These are phyloP conservation scores for Antedon mediterranea DNA, from an alignment of 53 echinoderm and acorn worm species.

Conservation along the genomic window DNA sequence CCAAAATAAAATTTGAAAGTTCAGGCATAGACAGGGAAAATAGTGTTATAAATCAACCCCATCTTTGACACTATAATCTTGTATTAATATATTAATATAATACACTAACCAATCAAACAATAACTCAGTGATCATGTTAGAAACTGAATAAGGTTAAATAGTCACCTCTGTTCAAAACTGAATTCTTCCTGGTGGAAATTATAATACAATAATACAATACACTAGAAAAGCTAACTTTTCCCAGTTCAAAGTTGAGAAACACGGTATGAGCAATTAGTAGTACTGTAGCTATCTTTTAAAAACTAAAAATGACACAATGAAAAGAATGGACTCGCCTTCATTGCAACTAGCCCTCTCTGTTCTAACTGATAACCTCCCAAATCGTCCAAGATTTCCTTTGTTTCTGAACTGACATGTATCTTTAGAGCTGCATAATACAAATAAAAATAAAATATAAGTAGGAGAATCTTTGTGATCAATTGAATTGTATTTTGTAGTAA, in stretches of 20 bases:
- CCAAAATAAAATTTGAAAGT: background rate
- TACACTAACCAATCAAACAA: too few relatives aligned
- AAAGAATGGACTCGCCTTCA: constrained; percentile 47
- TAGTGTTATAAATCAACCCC: background rate
- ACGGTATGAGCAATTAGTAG: too few relatives aligned
- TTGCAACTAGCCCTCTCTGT: constrained; percentile 72
- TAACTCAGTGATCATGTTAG: too few relatives aligned
- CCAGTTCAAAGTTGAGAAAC: too few relatives aligned
- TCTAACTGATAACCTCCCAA: constrained; percentile 64
- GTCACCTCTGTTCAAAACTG: too few relatives aligned
- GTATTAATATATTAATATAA: background rate
- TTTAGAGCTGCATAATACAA: constrained; percentile 38
- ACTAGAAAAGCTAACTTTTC: too few relatives aligned
- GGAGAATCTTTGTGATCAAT: too few relatives aligned
- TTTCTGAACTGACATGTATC: constrained; percentile 84
- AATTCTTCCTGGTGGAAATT: too few relatives aligned
- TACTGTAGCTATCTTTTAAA: background rate
- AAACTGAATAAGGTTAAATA: too few relatives aligned
- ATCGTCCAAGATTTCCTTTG: constrained; percentile 45
- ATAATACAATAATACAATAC: too few relatives aligned
- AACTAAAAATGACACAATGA: background rate
- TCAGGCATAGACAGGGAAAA: background rate
- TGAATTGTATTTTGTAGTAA: too few relatives aligned
- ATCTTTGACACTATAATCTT: background rate
- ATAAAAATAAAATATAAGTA: too few relatives aligned